Evolutionary conservation across 2,888 invertebrate genomes (phyloP).

Genomic region (Onthophagus sagittarius): DNA sequence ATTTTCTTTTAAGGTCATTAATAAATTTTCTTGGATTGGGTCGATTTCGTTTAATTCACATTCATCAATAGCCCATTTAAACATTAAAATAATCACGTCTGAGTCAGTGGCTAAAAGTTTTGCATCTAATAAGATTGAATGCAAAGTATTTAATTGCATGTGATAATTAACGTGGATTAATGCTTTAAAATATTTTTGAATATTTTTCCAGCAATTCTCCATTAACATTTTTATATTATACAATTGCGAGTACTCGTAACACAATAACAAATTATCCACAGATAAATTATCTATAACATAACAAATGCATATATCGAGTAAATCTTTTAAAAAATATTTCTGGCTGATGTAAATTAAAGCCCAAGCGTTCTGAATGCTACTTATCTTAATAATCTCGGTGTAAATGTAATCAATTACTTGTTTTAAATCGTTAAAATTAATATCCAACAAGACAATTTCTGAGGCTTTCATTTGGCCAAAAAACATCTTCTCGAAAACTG

Average conservation of each 20-base stretch:
- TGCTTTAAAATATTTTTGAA: constrained; percentile 55
- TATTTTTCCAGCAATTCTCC: constrained; percentile 53
- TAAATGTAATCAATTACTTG: constrained; percentile 60
- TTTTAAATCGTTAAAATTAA: constrained; percentile 59
- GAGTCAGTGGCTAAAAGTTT: constrained; percentile 54
- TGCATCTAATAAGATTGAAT: constrained; percentile 51
- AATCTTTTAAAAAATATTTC: constrained; percentile 59
- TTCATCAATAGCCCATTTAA: constrained; percentile 56
- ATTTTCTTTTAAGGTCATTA: constrained; percentile 45
- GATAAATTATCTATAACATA: constrained; percentile 55
- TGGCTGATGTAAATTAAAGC: constrained; percentile 61
- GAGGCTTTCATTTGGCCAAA: constrained; percentile 56
- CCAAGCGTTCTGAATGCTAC: constrained; percentile 58
- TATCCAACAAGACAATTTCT: constrained; percentile 56
- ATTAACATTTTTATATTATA: constrained; percentile 54
- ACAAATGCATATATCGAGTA: constrained; percentile 52
- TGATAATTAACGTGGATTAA: constrained; percentile 53
- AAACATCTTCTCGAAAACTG: constrained; percentile 67
- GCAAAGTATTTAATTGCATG: constrained; percentile 52
- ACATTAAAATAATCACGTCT: constrained; percentile 53
- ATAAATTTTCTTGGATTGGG: constrained; percentile 48
- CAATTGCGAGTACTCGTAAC: constrained; percentile 60
- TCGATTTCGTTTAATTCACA: constrained; percentile 50
- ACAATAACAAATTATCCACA: constrained; percentile 56
- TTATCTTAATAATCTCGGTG: constrained; percentile 56